Evolutionary conservation across 2,888 invertebrate genomes (phyloP).

Genomic region (Scelioninae gen. 1): DNA sequence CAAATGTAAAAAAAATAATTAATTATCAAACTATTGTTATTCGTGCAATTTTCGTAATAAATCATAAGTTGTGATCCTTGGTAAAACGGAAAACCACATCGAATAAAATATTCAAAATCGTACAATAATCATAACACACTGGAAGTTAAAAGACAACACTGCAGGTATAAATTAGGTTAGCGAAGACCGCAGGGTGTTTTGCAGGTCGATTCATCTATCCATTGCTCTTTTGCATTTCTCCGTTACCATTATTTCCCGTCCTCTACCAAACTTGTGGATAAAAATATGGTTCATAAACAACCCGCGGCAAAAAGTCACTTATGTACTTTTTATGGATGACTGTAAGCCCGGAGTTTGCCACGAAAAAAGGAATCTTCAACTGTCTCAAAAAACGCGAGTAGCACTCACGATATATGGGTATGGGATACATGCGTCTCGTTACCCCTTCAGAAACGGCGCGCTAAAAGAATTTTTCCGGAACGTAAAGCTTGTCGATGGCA

Average conservation of each 20-base stretch:
- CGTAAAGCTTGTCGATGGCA: conserved; percentile 36
- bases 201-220: no score
- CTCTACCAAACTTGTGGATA: conserved; percentile 34
- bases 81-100: no score
- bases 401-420: conserved; percentile 46
- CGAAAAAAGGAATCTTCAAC: conserved; percentile 52
- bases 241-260: conserved; percentile 35
- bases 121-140: no score
- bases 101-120: no score
- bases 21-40: no score
- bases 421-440: conserved; percentile 41
- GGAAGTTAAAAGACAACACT: no score
- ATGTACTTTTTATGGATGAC: conserved; percentile 52
- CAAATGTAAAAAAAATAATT: no score
- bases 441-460: conserved; percentile 28
- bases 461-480: conserved; percentile 44
- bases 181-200: no score
- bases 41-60: no score
- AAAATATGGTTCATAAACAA: conserved; percentile 54
- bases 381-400: conserved; percentile 43
- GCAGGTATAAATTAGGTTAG: no score
- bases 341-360: conserved; percentile 30
- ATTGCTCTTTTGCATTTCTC: no score
- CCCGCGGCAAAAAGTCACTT: conserved; percentile 48
- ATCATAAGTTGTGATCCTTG: no score